phyloP scores from a whole-genome alignment of 2,888 invertebrate species.

The Epiblema foenella region DNA sequence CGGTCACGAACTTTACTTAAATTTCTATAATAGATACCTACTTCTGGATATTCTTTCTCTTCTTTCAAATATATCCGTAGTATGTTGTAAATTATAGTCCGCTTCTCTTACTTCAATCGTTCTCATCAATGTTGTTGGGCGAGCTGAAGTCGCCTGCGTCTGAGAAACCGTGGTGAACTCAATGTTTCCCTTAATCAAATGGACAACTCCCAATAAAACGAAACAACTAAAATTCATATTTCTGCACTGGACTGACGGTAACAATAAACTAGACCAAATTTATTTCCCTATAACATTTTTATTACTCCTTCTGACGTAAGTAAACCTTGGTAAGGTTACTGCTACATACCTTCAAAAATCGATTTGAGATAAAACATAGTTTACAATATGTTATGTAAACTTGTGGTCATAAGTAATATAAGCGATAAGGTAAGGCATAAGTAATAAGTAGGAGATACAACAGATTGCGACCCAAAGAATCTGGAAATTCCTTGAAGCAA shows the following conservation, averaged over 20 bases:
- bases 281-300: conserved; percentile 34
- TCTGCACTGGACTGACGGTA: conserved; percentile 5
- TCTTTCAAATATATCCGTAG: conserved; percentile 50
- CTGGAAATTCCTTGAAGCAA: too few relatives aligned
- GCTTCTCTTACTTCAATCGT: conserved; percentile 50
- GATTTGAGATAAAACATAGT: neutral
- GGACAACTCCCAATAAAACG: neutral
- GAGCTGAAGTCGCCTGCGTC: conserved; percentile 50
- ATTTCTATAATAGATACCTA: neutral
- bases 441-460: too few relatives aligned
- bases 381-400: neutral
- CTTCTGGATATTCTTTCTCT: conserved; percentile 39
- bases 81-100: conserved; percentile 29
- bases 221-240: conserved; percentile 19
- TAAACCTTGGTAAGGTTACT: conserved; percentile 2
- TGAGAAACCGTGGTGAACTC: neutral
- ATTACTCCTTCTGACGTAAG: conserved; percentile 11
- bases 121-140: conserved; percentile 53
- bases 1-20: too few relatives aligned
- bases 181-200: neutral
- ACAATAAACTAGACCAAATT: conserved; percentile 29
- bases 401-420: neutral
- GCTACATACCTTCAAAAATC: neutral
- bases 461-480: too few relatives aligned
- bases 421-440: too few relatives aligned